Conservation (phyloP, 2,888 invertebrate species). For the Polietes domitor region DNA sequence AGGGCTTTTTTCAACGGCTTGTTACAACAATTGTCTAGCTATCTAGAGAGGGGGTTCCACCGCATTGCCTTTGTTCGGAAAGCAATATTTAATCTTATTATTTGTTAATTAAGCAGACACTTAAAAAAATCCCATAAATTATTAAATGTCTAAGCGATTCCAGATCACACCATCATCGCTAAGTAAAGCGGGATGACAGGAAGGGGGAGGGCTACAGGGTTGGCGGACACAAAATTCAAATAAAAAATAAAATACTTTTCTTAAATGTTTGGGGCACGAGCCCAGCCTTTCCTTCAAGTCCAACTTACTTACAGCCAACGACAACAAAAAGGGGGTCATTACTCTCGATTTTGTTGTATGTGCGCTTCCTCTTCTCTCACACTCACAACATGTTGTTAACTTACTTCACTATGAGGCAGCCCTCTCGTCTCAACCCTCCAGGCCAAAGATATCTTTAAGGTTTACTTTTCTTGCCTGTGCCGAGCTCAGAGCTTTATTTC, state of each 20-base stretch:
- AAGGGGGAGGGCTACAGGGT: too few relatives aligned
- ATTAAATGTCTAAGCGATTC: constrained; percentile 7
- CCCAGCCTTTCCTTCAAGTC: not conserved
- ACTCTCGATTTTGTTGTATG: constrained; percentile 40
- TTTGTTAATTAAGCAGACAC: constrained; percentile 43
- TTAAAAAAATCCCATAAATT: constrained; percentile 20
- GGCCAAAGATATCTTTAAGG: constrained; percentile 3
- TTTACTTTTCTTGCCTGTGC: constrained; percentile 23
- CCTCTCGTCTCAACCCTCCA: not conserved
- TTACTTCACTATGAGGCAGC: not conserved
- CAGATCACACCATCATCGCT: not conserved
- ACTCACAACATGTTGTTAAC: not conserved
- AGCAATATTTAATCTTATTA: constrained; percentile 41
- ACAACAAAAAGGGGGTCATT: constrained; percentile 45
- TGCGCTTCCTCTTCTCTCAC: not conserved
- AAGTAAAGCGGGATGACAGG: too few relatives aligned
- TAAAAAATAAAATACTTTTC: not conserved
- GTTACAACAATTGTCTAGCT: constrained; percentile 8
- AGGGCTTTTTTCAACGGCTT: constrained; percentile 38
- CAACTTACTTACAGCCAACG: not conserved
- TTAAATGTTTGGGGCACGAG: constrained; percentile 41
- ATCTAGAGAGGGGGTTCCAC: not conserved
- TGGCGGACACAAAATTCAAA: too few relatives aligned
- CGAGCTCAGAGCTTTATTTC: constrained; percentile 17
- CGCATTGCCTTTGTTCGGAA: constrained; percentile 20